A percentile compares a stretch with the other conserved stretches of the same genome.
Conservation (phyloP, 2,797 vertebrate genomes). For the Argya squamiceps region DNA sequence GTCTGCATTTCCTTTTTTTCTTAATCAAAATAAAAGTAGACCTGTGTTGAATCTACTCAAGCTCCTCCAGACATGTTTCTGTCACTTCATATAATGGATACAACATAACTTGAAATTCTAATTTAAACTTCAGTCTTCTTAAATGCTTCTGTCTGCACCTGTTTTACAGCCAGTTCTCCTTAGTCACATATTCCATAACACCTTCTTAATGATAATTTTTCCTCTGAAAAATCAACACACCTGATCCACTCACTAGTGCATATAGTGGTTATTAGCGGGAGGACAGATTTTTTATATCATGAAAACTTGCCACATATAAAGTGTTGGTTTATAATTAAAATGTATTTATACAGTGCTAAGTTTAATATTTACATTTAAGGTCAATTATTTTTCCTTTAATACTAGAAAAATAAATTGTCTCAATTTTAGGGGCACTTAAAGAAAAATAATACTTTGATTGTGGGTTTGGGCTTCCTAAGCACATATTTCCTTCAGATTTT, state of each 20-base stretch:
- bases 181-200: neutral
- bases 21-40: neutral
- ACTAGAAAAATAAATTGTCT: neutral
- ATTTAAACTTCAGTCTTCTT: neutral
- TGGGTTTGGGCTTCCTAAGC: neutral
- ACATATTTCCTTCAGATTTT: neutral
- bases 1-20: neutral
- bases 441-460: neutral
- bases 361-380: neutral
- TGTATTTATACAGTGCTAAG: neutral
- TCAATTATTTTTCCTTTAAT: neutral
- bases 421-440: neutral
- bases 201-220: neutral
- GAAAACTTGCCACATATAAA: neutral
- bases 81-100: neutral
- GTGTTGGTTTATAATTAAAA: neutral
- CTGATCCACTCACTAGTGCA: neutral
- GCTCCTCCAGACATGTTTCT: neutral
- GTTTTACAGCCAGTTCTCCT: neutral
- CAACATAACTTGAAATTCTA: neutral
- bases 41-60: neutral
- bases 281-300: neutral
- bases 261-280: neutral
- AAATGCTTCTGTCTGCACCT: neutral
- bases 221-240: neutral